Evolutionary conservation across 2,797 vertebrate genomes (phyloP).

Genomic region (Clarias platycephalus): DNA sequence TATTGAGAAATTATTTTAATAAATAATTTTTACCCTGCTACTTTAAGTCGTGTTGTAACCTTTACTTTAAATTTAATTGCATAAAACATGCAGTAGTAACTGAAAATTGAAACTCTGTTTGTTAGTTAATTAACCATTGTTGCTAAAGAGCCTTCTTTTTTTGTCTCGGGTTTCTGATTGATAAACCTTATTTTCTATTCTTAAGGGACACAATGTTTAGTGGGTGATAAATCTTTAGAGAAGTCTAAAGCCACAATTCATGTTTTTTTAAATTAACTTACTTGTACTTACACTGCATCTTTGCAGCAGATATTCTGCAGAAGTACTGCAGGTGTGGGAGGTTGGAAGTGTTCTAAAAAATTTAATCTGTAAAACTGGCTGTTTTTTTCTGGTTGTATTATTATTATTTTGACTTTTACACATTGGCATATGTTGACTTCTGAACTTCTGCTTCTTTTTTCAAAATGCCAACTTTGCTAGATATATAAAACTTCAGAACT

Average conservation of each 20-base stretch:
- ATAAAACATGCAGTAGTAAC: constrained; percentile 13
- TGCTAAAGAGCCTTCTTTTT: not conserved
- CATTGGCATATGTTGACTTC: not conserved
- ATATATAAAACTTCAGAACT: not conserved
- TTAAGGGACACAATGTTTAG: too few relatives aligned
- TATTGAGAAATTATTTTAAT: not conserved
- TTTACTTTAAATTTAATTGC: not conserved
- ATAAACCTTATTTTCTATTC: not conserved
- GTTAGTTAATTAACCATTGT: not conserved
- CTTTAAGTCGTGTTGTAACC: not conserved
- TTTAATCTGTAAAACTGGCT: constrained; percentile 7
- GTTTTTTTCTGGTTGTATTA: not conserved
- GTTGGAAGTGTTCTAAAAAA: not conserved
- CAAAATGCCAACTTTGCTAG: not conserved
- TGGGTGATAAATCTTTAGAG: not conserved
- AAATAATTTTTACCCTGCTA: not conserved
- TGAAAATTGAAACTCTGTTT: not conserved
- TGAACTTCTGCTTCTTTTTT: not conserved
- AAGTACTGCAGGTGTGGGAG: not conserved
- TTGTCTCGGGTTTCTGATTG: not conserved
- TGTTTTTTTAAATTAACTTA: not conserved
- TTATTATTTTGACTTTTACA: not conserved
- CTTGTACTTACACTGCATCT: not conserved
- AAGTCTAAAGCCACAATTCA: not conserved
- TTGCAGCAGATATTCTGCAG: not conserved